A percentile compares a stretch with the other conserved stretches of the same genome.
phyloP scores from a whole-genome alignment of 2,113 vertebrate species.

The Sitta europaea region DNA sequence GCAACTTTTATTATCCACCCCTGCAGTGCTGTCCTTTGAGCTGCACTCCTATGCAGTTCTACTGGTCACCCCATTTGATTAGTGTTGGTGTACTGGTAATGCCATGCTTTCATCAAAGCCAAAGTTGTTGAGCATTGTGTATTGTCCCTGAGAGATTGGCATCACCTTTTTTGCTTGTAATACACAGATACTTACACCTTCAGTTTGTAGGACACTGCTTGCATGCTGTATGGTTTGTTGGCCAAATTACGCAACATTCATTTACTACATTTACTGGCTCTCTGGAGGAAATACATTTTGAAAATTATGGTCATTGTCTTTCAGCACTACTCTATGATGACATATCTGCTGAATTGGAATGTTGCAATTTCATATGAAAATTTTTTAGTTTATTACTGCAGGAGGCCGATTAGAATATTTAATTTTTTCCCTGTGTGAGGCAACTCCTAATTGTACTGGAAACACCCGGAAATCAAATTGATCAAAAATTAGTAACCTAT shows the following conservation, averaged over 20 bases:
- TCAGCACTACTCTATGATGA: background rate
- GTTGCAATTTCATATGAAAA: background rate
- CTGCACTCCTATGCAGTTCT: background rate
- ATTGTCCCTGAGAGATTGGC: background rate
- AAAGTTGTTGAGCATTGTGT: background rate
- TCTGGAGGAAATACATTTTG: background rate
- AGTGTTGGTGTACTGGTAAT: fast-evolving
- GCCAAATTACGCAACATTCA: background rate
- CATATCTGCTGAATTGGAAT: background rate
- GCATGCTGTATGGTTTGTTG: background rate
- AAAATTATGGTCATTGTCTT: background rate
- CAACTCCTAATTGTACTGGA: background rate
- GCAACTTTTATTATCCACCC: background rate
- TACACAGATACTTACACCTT: background rate
- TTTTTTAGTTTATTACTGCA: background rate
- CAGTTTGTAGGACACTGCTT: background rate
- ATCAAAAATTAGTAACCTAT: background rate
- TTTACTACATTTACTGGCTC: background rate
- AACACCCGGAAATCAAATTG: background rate
- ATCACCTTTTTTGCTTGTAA: background rate
- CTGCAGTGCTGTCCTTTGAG: background rate
- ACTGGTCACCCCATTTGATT: background rate
- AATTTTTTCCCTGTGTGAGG: background rate
- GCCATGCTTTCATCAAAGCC: background rate
- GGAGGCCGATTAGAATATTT: background rate